These are phyloP conservation scores for Dendrocopos noguchii DNA, from an alignment of 2,113 vertebrate species.

Conservation along the genomic window DNA sequence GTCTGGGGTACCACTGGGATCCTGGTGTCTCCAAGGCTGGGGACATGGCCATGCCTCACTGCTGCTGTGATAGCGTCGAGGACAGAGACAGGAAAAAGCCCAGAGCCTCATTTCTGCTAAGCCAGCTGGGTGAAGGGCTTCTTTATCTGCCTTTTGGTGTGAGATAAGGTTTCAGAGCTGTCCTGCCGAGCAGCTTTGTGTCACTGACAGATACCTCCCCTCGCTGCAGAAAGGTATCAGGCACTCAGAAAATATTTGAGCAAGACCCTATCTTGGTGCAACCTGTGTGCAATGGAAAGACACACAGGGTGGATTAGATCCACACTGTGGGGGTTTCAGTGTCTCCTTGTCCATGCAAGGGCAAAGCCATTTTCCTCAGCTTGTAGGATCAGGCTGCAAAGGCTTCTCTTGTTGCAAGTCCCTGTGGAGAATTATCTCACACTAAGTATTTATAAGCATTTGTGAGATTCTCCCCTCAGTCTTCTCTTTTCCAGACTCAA, in stretches of 20 bases:
- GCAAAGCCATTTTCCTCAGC: not conserved
- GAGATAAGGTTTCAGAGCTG: not conserved
- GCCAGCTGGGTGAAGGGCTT: not conserved
- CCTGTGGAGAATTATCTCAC: rapidly evolving
- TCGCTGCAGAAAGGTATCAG: not conserved
- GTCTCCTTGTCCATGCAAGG: not conserved
- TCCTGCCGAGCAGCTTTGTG: not conserved
- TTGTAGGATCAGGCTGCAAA: not conserved
- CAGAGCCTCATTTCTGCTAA: not conserved
- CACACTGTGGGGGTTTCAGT: rapidly evolving
- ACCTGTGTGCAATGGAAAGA: not conserved
- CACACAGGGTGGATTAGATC: not conserved
- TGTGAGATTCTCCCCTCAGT: too few species aligned
- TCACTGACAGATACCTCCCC: not conserved
- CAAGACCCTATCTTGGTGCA: not conserved
- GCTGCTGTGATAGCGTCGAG: not conserved
- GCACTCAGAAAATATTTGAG: not conserved
- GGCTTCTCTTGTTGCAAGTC: not conserved
- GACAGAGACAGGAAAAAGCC: not conserved
- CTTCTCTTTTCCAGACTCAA: too few species aligned
- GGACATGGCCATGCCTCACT: rapidly evolving
- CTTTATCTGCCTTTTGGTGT: not conserved
- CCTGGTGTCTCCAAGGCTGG: rapidly evolving
- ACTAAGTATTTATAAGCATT: not conserved
- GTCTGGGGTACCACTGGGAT: not conserved